Evolutionary conservation across 64 coral and sea anemone species (phyloP), one percentile per base, ranked within the genome.

Genomic region (Pocillopora verrucosa): DNA sequence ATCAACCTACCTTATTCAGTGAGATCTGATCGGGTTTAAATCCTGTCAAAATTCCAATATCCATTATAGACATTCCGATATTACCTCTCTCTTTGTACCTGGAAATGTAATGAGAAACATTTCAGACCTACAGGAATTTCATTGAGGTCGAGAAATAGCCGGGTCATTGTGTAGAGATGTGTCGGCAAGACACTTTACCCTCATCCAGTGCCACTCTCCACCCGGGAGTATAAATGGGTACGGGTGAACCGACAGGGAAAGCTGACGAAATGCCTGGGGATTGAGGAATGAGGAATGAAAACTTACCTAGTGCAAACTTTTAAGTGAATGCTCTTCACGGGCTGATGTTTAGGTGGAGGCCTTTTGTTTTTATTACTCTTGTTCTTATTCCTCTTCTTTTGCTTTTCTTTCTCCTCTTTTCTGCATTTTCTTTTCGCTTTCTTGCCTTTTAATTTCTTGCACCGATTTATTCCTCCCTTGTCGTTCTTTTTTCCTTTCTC

Each of bases 41-140:
- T 69, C 94, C 94, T 3, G 91, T 96, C 56, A 96, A 82, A 61
- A 96, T 88, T 4, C 91, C 94, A 88, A 96, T 84, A 37, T 96
- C 94, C 60, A 96, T 91, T 11, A 96, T 96, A 14, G 94, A 80
- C 94, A 96, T 96, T 82, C 94, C 88, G 63, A 84, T 90, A 15
- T 91, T 91, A 35, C 70, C 91, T 36, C 62, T 59, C 72, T 87
- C 93, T 2, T 59, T 86, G 59, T 96, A 96, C 41, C 94, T 96
- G 19, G 11, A 10, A 13, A 80, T 37, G 22, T 17, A 88, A 76
- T 88, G 6, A 88, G 30, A 13, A 88, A 73, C 30, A 17, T 10
- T 36, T 56, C 41, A 51, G 41, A 51, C 57, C 57, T 0, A 12
- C 14, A 77, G 16, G 37, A 17, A 34, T 45, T 16, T 19, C 15